Conservation (phyloP, 2,888 invertebrate species). For the Drosophila demipolita region DNA sequence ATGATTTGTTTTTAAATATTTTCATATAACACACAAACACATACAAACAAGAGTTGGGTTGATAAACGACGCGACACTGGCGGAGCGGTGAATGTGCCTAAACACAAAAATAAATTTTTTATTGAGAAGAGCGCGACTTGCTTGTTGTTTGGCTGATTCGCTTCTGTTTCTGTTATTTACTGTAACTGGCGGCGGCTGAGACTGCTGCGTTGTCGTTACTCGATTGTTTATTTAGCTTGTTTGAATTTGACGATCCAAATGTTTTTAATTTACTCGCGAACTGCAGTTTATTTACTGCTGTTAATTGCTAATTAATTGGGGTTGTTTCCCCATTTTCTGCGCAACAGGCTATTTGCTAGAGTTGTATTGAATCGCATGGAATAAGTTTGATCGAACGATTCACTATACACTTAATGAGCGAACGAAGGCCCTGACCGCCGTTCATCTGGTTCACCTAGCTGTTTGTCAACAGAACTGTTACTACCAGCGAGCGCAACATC, state of each 20-base stretch:
- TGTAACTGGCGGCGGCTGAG: constrained; percentile 43
- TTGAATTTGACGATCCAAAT: constrained; percentile 42
- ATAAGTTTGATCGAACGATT: constrained; percentile 41
- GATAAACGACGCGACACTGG: constrained; percentile 26
- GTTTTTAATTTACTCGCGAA: constrained; percentile 46
- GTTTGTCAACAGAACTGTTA: constrained; percentile 11
- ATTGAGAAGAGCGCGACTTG: constrained; percentile 52
- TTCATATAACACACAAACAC: constrained; percentile 34
- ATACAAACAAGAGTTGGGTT: constrained; percentile 20
- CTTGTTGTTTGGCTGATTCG: constrained; percentile 60
- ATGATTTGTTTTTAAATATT: constrained; percentile 74
- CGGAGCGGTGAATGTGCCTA: constrained; percentile 36
- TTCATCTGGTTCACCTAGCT: constrained; percentile 28
- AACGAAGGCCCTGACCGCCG: constrained; percentile 12
- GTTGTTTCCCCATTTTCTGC: constrained; percentile 51
- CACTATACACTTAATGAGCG: constrained; percentile 23
- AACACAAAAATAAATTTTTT: constrained; percentile 70
- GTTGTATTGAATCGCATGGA: constrained; percentile 23
- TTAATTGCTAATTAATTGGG: constrained; percentile 65
- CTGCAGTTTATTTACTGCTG: constrained; percentile 57
- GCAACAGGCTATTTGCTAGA: constrained; percentile 53
- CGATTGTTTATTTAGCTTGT: constrained; percentile 51
- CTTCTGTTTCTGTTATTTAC: constrained; percentile 27
- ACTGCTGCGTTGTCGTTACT: constrained; percentile 54
- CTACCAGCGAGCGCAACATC: constrained; percentile 4